Evolutionary conservation across 2,113 vertebrate species (phyloP).

Genomic region (Leptosomus discolor): DNA sequence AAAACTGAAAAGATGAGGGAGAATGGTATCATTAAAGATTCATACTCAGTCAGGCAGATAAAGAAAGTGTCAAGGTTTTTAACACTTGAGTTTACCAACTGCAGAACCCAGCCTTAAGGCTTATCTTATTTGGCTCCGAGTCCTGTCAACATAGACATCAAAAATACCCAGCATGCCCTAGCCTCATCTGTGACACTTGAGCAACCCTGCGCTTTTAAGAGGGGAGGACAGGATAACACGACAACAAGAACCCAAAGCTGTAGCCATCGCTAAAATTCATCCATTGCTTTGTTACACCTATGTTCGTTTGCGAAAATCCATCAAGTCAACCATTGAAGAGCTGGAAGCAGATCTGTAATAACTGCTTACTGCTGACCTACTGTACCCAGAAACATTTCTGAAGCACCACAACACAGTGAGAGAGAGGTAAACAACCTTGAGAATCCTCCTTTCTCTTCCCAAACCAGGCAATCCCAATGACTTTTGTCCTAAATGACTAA

Average conservation of each 20-base stretch:
- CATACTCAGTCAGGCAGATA: background rate
- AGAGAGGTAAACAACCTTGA: background rate
- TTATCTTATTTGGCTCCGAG: background rate
- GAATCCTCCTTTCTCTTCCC: background rate
- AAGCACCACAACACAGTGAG: accelerated
- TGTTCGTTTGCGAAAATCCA: background rate
- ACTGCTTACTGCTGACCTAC: background rate
- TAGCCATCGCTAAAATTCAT: background rate
- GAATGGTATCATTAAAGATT: background rate
- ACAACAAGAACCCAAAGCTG: background rate
- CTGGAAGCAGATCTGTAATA: background rate
- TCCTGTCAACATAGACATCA: background rate
- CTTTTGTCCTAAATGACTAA: background rate
- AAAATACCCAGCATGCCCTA: background rate
- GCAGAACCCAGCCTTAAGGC: background rate
- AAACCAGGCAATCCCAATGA: accelerated
- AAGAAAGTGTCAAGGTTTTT: background rate
- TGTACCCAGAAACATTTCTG: background rate
- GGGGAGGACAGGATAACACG: background rate
- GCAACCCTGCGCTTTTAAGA: background rate
- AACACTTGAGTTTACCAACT: background rate
- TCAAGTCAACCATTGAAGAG: background rate
- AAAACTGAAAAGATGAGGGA: background rate
- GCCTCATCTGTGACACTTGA: background rate
- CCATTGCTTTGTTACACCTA: background rate